A percentile compares a stretch with the other conserved stretches of the same genome.
phyloP scores from a whole-genome alignment of 2,888 invertebrate genomes.

The Drosophila niveifrons region DNA sequence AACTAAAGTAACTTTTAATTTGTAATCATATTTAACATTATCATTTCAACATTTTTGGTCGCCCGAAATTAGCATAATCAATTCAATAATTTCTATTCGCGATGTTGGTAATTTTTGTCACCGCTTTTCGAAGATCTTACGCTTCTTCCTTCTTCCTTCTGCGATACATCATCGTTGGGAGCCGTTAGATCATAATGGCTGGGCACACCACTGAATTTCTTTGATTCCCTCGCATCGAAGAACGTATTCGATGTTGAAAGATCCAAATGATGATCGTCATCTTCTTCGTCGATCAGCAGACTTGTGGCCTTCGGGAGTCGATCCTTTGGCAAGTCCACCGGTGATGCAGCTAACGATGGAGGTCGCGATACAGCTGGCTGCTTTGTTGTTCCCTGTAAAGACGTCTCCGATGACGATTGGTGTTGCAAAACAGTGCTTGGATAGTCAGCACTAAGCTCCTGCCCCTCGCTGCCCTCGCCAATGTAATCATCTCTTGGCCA shows the following conservation, averaged over 20 bases:
- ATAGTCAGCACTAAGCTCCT: not conserved
- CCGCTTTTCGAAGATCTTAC: not conserved
- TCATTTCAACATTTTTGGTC: not conserved
- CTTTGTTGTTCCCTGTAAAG: no score
- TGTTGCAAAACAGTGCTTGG: no score
- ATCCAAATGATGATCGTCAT: not conserved
- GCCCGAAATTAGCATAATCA: not conserved
- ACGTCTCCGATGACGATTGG: no score
- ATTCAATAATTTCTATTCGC: conserved; percentile 19
- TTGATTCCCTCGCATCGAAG: conserved; percentile 4
- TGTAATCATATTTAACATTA: conserved; percentile 20
- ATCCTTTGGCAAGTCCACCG: not conserved
- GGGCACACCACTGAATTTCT: not conserved
- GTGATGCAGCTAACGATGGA: not conserved
- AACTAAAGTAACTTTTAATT: conserved; percentile 53
- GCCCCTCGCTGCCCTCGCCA: not conserved
- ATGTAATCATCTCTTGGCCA: not conserved
- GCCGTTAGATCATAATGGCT: conserved; percentile 28
- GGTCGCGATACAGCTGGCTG: not conserved
- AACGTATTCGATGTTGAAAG: not conserved
- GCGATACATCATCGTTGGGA: no score
- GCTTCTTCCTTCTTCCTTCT: no score
- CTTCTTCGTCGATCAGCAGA: not conserved
- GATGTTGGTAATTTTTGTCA: not conserved
- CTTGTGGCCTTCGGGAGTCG: not conserved